Percentiles rank a stretch among this genome's conserved stretches.
phyloP scores from a whole-genome alignment of 2,797 vertebrate species.

The Hipposideros larvatus region DNA sequence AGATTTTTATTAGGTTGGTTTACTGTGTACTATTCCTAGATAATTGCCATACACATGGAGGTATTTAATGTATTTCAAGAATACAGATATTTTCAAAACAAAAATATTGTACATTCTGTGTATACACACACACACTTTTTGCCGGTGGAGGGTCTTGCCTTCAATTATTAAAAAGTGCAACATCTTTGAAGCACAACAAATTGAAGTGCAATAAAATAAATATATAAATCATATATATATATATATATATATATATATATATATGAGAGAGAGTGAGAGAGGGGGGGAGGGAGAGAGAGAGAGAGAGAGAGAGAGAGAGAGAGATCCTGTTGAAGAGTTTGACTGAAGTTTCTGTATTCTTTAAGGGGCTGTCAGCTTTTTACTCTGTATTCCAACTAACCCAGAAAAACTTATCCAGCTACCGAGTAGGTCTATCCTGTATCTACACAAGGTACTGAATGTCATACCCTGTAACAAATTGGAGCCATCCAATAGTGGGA shows the following conservation, averaged over 20 bases:
- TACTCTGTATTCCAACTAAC: slow-evolving; percentile 7
- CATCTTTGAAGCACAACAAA: background rate
- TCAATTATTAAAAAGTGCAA: background rate
- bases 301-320: too few relatives aligned
- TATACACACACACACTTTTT: background rate
- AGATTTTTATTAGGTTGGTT: slow-evolving; percentile 47
- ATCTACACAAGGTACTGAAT: background rate
- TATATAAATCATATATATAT: background rate
- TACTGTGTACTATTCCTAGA: background rate
- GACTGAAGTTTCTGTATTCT: background rate
- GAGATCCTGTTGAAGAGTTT: background rate
- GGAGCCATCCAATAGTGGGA: background rate
- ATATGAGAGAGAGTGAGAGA: too few relatives aligned
- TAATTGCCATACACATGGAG: background rate
- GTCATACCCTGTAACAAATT: background rate
- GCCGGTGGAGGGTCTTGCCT: background rate
- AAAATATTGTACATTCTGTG: background rate
- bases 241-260: background rate
- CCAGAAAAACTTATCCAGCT: background rate
- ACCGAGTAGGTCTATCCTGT: background rate
- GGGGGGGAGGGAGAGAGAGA: too few relatives aligned
- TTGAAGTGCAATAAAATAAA: background rate
- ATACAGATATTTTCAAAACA: slow-evolving; percentile 47
- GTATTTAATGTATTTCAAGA: slow-evolving; percentile 40
- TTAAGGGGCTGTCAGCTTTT: background rate